Evolutionary conservation across 2,888 invertebrate species (phyloP).

Genomic region (Leptopilina myrica): DNA sequence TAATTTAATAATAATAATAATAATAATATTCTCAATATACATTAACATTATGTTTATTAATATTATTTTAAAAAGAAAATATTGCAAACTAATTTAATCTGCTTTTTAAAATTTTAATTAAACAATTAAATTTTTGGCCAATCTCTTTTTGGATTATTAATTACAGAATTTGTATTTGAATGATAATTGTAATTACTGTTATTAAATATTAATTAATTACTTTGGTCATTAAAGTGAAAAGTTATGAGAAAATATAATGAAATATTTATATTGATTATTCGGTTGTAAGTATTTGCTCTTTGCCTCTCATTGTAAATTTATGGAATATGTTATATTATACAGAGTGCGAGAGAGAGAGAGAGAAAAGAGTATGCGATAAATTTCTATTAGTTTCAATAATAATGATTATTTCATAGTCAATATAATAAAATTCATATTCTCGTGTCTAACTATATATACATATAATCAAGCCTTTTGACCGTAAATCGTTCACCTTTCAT

Average conservation of each 20-base stretch:
- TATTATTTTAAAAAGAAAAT: too few relatives aligned
- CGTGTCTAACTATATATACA: too few relatives aligned
- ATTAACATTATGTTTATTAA: too few relatives aligned
- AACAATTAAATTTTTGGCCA: too few relatives aligned
- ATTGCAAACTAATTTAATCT: too few relatives aligned
- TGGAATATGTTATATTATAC: background rate
- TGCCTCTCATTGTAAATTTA: background rate
- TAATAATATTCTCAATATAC: too few relatives aligned
- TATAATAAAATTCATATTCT: conserved; percentile 15
- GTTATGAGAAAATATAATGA: background rate
- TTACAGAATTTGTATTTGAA: background rate
- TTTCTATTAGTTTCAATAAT: conserved; percentile 8
- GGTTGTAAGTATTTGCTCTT: background rate
- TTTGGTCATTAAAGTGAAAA: background rate
- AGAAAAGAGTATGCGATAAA: background rate
- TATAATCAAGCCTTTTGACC: background rate
- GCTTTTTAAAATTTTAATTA: too few relatives aligned
- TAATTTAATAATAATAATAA: too few relatives aligned
- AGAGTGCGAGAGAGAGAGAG: background rate
- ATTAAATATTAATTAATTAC: background rate
- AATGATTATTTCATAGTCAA: conserved; percentile 16
- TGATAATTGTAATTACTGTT: background rate
- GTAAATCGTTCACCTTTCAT: conserved; percentile 7
- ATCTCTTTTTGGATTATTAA: too few relatives aligned
- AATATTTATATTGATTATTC: background rate